Percentiles rank a stretch among this genome's conserved stretches.
These are phyloP conservation scores for Dendrocopos noguchii DNA, from an alignment of 2,113 vertebrate species.

Conservation along the genomic window DNA sequence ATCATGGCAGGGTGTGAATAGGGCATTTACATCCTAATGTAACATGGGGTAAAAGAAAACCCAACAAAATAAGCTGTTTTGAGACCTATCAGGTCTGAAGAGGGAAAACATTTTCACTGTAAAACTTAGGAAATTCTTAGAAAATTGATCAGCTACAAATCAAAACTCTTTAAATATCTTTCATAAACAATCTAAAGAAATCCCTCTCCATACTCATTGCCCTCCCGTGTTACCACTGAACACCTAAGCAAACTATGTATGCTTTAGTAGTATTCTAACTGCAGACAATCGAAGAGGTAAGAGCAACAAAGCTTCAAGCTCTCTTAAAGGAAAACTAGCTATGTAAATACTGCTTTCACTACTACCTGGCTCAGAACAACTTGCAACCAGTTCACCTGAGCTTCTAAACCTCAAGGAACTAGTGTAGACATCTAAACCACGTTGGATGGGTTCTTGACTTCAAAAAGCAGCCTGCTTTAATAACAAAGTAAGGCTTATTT, in stretches of 20 bases:
- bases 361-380: neutral
- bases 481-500: slow-evolving; percentile 41
- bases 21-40: neutral
- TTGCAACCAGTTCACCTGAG: neutral
- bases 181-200: neutral
- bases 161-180: neutral
- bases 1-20: rapidly evolving
- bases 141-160: neutral
- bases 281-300: neutral
- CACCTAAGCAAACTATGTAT: neutral
- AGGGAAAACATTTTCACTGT: neutral
- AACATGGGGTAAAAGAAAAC: rapidly evolving
- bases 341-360: neutral
- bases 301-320: slow-evolving; percentile 9
- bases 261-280: neutral
- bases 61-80: neutral
- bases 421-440: neutral
- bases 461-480: slow-evolving; percentile 52
- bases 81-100: neutral
- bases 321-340: neutral
- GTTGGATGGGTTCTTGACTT: neutral
- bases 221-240: neutral
- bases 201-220: neutral
- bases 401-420: slow-evolving; percentile 27
- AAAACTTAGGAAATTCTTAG: neutral